Evolutionary conservation across 2,888 invertebrate genomes (phyloP).

Genomic region (Emesis furor): DNA sequence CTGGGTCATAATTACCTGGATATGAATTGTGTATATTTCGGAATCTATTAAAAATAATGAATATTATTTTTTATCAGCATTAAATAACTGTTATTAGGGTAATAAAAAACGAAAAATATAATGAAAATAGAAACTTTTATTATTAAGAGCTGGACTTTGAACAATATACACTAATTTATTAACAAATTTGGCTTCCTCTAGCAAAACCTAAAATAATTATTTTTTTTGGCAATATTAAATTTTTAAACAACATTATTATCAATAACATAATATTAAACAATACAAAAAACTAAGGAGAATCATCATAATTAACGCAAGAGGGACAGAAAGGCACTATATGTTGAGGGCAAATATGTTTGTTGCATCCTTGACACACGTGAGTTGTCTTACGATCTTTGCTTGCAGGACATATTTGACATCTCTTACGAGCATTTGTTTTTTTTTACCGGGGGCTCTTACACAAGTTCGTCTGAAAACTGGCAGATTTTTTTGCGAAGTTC

Average conservation of each 20-base stretch:
- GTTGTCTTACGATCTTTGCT: conserved; percentile 46
- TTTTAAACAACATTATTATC: too few species aligned
- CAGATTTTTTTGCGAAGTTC: conserved; percentile 3
- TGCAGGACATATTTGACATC: conserved; percentile 28
- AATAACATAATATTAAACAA: too few species aligned
- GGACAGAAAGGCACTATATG: conserved; percentile 53
- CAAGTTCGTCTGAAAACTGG: background rate
- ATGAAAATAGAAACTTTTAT: background rate
- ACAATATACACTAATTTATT: too few species aligned
- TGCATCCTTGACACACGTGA: conserved; percentile 42
- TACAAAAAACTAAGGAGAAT: conserved; percentile 3
- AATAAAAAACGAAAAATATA: too few species aligned
- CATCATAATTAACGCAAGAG: conserved; percentile 39
- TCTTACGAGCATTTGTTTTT: conserved; percentile 25
- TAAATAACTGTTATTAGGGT: too few species aligned
- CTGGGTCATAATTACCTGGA: too few species aligned
- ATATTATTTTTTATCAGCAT: too few species aligned
- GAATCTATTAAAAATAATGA: too few species aligned
- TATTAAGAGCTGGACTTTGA: too few species aligned
- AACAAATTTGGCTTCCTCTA: too few species aligned
- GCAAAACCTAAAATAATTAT: conserved; percentile 35
- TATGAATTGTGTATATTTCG: too few species aligned
- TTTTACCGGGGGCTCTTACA: conserved; percentile 16
- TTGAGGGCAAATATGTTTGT: conserved; percentile 52
- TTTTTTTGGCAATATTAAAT: background rate